These are phyloP conservation scores for Galaxea fascicularis DNA, from an alignment of 92 coral and sea anemone species.

Conservation along the genomic window DNA sequence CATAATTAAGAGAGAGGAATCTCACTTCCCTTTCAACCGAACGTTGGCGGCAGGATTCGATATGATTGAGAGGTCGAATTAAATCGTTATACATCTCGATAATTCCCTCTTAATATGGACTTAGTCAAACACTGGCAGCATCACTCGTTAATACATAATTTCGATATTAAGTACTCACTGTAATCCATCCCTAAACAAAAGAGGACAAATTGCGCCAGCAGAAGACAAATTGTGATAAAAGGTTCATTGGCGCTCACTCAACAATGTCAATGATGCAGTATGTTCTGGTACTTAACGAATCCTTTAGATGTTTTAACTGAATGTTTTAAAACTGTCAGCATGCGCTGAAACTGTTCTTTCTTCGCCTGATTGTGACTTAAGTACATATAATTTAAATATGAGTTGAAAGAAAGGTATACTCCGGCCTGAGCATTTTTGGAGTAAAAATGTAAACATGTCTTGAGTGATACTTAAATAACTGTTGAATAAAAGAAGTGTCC, in stretches of 20 bases:
- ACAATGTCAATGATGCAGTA: too few species aligned
- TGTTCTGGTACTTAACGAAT: background rate
- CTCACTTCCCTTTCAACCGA: background rate
- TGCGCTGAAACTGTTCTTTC: too few species aligned
- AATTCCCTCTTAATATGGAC: background rate
- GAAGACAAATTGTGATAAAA: background rate
- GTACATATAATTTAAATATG: too few species aligned
- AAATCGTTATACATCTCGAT: background rate
- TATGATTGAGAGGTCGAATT: background rate
- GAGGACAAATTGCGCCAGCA: background rate
- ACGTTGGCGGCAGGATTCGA: too few species aligned
- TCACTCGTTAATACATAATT: background rate
- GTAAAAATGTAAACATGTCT: too few species aligned
- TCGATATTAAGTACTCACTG: background rate
- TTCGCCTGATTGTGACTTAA: too few species aligned
- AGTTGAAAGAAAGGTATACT: too few species aligned
- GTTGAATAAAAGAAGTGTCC: too few species aligned
- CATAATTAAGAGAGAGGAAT: background rate
- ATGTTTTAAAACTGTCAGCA: too few species aligned
- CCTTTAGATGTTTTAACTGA: background rate
- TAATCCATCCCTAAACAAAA: constrained; percentile 32
- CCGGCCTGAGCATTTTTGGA: too few species aligned
- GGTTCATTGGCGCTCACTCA: background rate
- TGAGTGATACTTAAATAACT: too few species aligned
- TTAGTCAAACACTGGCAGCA: background rate